Conservation (phyloP, 2,113 vertebrate species). For the Triplophysa tibetana region DNA sequence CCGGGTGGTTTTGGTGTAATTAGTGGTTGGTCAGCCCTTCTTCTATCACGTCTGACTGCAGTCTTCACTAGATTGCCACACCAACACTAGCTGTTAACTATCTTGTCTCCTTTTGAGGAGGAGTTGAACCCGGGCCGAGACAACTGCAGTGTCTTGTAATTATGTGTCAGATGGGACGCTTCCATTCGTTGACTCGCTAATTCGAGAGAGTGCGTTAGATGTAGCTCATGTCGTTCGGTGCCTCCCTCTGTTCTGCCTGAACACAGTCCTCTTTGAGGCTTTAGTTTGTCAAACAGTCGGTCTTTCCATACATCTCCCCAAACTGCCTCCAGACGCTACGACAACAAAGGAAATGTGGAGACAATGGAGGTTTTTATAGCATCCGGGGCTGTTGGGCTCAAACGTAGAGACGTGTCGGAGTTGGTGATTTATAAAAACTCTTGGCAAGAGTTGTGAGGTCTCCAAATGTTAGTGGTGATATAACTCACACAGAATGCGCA, state of each 20-base stretch:
- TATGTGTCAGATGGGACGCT: conserved; percentile 11
- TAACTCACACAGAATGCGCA: not conserved
- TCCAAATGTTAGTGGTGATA: conserved; percentile 15
- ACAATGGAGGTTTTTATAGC: conserved; percentile 47
- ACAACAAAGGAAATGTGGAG: conserved; percentile 49
- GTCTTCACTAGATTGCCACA: conserved; percentile 3
- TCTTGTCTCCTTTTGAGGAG: conserved; percentile 15
- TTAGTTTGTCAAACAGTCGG: conserved; percentile 29
- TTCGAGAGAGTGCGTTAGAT: conserved; percentile 28
- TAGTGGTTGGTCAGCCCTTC: conserved; percentile 4
- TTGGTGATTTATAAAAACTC: conserved; percentile 26
- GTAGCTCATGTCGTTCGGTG: not conserved
- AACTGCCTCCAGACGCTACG: conserved; percentile 43
- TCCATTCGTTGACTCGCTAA: conserved; percentile 14
- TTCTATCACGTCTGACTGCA: not conserved
- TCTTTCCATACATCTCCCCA: conserved; percentile 35
- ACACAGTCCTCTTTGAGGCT: conserved; percentile 34
- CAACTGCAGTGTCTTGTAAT: conserved; percentile 31
- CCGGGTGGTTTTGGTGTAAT: conserved; percentile 15
- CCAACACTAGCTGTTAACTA: not conserved
- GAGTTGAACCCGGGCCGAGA: conserved; percentile 27
- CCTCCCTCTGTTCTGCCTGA: conserved; percentile 17
- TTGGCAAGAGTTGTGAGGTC: conserved; percentile 1
- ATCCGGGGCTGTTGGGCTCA: conserved; percentile 14
- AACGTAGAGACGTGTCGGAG: conserved; percentile 17